Percentiles rank a stretch among this genome's conserved stretches.
These are phyloP conservation scores for Lates calcarifer DNA, from an alignment of 2,113 vertebrate species.

Conservation along the genomic window DNA sequence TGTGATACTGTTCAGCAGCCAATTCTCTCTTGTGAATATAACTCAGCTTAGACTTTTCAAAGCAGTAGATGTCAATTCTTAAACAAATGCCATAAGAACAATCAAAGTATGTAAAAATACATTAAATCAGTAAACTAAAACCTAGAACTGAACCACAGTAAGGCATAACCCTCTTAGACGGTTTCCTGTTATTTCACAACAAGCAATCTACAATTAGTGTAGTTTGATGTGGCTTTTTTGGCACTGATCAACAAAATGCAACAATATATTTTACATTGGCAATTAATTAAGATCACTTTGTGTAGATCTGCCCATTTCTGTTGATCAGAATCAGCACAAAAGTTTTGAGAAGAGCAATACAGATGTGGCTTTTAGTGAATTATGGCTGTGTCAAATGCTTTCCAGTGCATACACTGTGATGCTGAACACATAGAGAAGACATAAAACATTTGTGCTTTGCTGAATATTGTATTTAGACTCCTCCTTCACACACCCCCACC, in stretches of 20 bases:
- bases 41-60: neutral
- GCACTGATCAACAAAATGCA: neutral
- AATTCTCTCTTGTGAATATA: neutral
- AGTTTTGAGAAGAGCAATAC: neutral
- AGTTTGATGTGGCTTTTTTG: neutral
- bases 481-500: neutral
- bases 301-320: neutral
- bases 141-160: neutral
- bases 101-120: neutral
- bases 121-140: neutral
- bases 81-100: neutral
- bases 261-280: neutral
- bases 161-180: too few species aligned
- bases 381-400: neutral
- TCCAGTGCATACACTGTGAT: neutral
- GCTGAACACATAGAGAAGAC: neutral
- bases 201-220: too few species aligned
- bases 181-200: too few species aligned
- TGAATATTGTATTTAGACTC: slow-evolving; percentile 30
- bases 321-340: neutral
- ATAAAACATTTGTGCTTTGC: slow-evolving; percentile 8
- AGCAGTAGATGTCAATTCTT: neutral
- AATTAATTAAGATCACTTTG: neutral
- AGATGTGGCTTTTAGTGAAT: neutral
- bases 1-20: neutral